Conservation (phyloP, 1,140 invertebrate genomes). For the Physella acuta region DNA sequence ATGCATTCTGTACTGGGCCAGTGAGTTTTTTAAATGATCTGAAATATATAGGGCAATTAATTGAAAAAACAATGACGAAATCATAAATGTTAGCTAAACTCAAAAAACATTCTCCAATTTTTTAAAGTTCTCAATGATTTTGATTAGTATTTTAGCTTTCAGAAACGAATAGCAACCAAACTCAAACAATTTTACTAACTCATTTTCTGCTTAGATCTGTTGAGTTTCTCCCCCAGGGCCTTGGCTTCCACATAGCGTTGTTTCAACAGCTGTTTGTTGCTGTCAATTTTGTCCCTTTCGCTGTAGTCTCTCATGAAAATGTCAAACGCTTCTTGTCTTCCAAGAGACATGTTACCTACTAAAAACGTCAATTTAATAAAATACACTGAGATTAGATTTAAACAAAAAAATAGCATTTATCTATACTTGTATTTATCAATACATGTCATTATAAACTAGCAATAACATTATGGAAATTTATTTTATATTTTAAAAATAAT, state of each 20-base stretch:
- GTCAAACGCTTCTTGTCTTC: slow-evolving; percentile 60
- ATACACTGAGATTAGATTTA: too few relatives aligned
- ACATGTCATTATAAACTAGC: too few relatives aligned
- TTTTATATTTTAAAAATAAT: too few relatives aligned
- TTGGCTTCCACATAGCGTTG: slow-evolving; percentile 56
- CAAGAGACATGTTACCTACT: slow-evolving; percentile 60
- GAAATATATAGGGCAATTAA: slow-evolving; percentile 35
- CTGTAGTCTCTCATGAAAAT: slow-evolving; percentile 56
- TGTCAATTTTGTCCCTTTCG: slow-evolving; percentile 51
- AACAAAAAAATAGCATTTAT: too few relatives aligned
- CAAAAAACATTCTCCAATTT: background rate
- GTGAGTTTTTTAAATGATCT: slow-evolving; percentile 52
- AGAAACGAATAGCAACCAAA: too few relatives aligned
- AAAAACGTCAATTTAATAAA: too few relatives aligned
- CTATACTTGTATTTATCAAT: too few relatives aligned
- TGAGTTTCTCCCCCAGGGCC: slow-evolving; percentile 53
- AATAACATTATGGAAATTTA: too few relatives aligned
- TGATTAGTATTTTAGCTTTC: background rate
- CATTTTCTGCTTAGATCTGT: slow-evolving; percentile 51
- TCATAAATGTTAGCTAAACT: background rate
- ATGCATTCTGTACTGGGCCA: slow-evolving; percentile 52
- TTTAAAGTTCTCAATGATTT: background rate
- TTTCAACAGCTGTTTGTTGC: slow-evolving; percentile 54
- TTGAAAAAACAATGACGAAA: too few relatives aligned
- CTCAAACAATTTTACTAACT: slow-evolving; percentile 54